Evolutionary conservation across 1,140 invertebrate genomes (phyloP).

Genomic region (Bombus soroeensis): DNA sequence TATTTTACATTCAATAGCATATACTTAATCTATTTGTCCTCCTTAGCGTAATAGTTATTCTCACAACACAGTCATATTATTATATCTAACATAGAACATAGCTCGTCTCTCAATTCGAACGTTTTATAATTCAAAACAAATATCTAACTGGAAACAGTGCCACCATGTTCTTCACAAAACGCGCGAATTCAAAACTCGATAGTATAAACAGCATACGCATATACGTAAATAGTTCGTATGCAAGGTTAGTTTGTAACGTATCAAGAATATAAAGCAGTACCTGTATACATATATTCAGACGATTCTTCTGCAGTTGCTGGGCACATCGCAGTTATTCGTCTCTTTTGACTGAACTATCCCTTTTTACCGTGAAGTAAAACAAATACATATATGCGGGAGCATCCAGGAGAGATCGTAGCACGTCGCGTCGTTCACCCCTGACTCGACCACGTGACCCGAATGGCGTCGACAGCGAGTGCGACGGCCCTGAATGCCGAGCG

Average conservation of each 20-base stretch:
- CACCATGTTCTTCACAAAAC: background rate
- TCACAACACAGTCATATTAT: background rate
- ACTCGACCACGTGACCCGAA: constrained; percentile 58
- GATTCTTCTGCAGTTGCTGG: background rate
- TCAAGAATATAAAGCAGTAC: background rate
- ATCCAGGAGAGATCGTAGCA: background rate
- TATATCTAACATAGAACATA: background rate
- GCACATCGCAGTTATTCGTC: background rate
- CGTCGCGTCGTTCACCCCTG: constrained; percentile 36
- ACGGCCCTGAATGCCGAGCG: constrained; percentile 52
- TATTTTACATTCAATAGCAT: background rate
- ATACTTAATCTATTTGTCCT: background rate
- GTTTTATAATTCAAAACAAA: background rate
- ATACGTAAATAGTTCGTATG: background rate
- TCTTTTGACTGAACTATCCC: background rate
- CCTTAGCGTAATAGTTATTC: background rate
- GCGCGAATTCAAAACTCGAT: background rate
- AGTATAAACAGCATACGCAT: background rate
- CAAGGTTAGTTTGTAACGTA: background rate
- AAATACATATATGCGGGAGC: background rate
- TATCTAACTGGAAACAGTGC: background rate
- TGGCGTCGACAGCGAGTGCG: constrained; percentile 60
- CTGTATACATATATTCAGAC: background rate
- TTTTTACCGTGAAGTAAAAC: background rate
- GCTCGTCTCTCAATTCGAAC: background rate